phyloP scores from a whole-genome alignment of 2,113 vertebrate genomes.

The Sitta europaea region DNA sequence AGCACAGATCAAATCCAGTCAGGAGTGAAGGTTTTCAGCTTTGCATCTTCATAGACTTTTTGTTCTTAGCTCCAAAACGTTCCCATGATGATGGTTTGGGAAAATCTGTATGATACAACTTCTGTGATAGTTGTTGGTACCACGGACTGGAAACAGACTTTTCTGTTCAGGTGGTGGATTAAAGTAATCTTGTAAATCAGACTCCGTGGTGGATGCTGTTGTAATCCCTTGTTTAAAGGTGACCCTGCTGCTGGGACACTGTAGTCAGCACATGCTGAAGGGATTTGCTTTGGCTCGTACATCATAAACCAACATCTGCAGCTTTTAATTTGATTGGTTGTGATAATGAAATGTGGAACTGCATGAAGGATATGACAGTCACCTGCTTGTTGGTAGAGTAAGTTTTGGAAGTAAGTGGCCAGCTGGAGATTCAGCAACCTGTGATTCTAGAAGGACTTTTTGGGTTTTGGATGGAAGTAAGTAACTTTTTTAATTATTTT shows the following conservation, averaged over 20 bases:
- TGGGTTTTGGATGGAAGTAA: neutral
- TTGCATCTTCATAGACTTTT: neutral
- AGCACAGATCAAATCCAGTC: neutral
- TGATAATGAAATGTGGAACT: neutral
- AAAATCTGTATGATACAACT: neutral
- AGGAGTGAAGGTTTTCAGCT: neutral
- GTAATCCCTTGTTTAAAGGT: conserved; percentile 6
- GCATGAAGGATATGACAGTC: neutral
- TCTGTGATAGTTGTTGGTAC: neutral
- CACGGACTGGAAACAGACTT: neutral
- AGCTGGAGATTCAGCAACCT: neutral
- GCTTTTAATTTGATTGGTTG: neutral
- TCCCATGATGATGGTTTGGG: neutral
- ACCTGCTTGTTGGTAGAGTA: neutral
- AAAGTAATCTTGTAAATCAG: neutral
- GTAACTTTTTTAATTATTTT: rapidly evolving
- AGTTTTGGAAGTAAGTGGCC: neutral
- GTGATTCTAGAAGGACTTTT: neutral
- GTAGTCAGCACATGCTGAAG: neutral
- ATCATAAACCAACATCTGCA: neutral
- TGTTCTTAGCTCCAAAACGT: neutral
- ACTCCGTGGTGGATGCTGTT: neutral
- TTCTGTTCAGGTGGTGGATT: neutral
- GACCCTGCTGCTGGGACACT: neutral
- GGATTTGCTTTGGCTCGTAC: neutral